Conservation (phyloP, 2,113 vertebrate species). For the Raja brachyura region DNA sequence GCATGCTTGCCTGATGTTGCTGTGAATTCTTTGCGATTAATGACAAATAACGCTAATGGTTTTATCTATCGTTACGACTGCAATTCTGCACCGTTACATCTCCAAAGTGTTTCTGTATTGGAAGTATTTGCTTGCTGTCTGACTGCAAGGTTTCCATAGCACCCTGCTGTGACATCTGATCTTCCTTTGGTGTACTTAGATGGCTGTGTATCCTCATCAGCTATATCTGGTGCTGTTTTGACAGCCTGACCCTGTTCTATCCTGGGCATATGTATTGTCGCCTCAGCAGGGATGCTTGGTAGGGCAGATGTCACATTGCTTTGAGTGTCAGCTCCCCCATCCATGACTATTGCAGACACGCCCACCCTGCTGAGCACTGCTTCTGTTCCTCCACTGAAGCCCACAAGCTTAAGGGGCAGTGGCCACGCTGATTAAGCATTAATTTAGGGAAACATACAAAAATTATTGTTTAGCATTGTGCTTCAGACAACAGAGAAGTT, state of each 20-base stretch:
- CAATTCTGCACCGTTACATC: not conserved
- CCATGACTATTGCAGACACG: not conserved
- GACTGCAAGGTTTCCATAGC: not conserved
- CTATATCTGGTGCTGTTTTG: slow-evolving; percentile 4
- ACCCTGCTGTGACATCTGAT: slow-evolving; percentile 22
- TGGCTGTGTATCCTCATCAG: not conserved
- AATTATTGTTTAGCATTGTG: not conserved
- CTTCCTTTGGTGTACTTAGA: not conserved
- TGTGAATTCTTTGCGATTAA: too few relatives aligned
- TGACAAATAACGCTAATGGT: too few relatives aligned
- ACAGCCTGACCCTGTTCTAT: not conserved
- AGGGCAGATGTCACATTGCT: not conserved
- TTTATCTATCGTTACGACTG: too few relatives aligned
- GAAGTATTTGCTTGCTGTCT: not conserved
- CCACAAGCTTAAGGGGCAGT: not conserved
- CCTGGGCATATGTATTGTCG: not conserved
- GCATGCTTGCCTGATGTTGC: too few relatives aligned
- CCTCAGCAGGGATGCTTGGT: not conserved
- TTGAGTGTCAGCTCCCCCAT: slow-evolving; percentile 8
- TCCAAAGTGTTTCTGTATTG: not conserved
- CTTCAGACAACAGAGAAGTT: not conserved
- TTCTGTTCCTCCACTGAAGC: not conserved
- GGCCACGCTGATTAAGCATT: not conserved
- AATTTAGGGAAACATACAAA: not conserved
- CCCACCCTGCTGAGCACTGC: not conserved